Evolutionary conservation across 2,113 vertebrate species (phyloP), one percentile per base, ranked within the genome.

Genomic region (Serinus canaria): DNA sequence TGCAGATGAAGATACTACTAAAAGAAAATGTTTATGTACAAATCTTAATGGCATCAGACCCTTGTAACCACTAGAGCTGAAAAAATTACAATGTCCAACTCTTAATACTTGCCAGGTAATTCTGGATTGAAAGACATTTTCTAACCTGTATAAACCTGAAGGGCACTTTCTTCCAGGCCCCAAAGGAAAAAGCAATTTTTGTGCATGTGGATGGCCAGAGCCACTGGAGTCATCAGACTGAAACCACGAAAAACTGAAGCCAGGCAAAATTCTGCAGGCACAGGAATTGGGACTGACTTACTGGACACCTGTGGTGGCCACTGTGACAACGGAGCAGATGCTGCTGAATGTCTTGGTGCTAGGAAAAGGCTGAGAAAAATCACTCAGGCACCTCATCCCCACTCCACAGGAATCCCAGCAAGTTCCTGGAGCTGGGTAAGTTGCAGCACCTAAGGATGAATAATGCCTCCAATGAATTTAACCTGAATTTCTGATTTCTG

Each of bases 211-310:
- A 37, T 52, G 41, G 35, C 23, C 58, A 49, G 47, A 79, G 46
- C 15, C 39, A 27, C 33, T 76, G 75, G 23, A 59, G 88, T 37
- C 17, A 58, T 43, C 41, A 37, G 28, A 19, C 15, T 67, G 15
- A 37, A 37, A 37, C 37, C 37, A 37, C 8, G 37, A 37, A 37
- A 37, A 37, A 6, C 10, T 24, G 41, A 59, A 85, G 59, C 12
- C 37, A 55, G 25, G 6, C 0, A 6, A 58, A 74, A 73, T 7
- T 46, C 46, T 44, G 31, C 30, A 37, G 68, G 50, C 11, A 16
- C 1, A 2, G n/a, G n/a, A 53, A 41, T 3, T 0, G 1, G 41
- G 46, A 41, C 7, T 0, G 0, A 24, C 15, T 30, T 7, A 37
- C 22, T 2, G 4, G 39, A 9, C 5, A 9, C 41, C 39, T 22